Evolutionary conservation across 1,140 invertebrate species (phyloP).

Genomic region (Paracyclopina nana): DNA sequence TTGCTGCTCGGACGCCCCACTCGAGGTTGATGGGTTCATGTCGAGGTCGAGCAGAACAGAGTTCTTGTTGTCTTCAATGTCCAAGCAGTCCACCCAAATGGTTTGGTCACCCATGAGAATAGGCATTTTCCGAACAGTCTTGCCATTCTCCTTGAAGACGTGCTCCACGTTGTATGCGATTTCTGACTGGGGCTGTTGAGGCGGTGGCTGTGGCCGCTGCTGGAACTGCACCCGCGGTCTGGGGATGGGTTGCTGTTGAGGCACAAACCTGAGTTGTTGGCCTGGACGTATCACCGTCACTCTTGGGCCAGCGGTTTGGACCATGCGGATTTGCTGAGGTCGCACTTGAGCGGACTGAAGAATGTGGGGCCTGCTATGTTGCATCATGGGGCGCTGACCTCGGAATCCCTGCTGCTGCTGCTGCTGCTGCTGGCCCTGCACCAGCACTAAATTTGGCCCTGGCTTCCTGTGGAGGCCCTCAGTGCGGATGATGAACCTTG

Average conservation of each 20-base stretch:
- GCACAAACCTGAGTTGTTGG: not conserved
- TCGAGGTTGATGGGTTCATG: too few species aligned
- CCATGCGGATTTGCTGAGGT: not conserved
- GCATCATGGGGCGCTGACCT: not conserved
- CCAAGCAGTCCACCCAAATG: constrained; percentile 16
- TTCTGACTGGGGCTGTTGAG: not conserved
- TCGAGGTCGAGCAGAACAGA: too few species aligned
- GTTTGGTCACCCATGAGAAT: constrained; percentile 8
- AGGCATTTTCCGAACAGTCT: constrained; percentile 13
- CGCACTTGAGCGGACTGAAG: not conserved
- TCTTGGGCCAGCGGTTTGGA: not conserved
- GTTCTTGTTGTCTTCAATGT: not conserved
- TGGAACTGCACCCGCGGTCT: not conserved
- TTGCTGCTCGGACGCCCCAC: too few species aligned
- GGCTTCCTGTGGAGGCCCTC: too few species aligned
- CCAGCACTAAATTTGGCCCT: too few species aligned
- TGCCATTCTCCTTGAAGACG: constrained; percentile 15
- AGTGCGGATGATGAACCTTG: too few species aligned
- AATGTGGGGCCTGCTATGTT: not conserved
- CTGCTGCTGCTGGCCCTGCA: too few species aligned
- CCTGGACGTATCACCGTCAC: not conserved
- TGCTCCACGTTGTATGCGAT: constrained; percentile 16
- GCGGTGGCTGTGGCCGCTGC: not conserved
- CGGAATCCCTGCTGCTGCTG: not conserved
- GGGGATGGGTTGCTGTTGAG: not conserved